These are phyloP conservation scores for Etheostoma cragini DNA, from an alignment of 2,113 vertebrate species.

Conservation along the genomic window DNA sequence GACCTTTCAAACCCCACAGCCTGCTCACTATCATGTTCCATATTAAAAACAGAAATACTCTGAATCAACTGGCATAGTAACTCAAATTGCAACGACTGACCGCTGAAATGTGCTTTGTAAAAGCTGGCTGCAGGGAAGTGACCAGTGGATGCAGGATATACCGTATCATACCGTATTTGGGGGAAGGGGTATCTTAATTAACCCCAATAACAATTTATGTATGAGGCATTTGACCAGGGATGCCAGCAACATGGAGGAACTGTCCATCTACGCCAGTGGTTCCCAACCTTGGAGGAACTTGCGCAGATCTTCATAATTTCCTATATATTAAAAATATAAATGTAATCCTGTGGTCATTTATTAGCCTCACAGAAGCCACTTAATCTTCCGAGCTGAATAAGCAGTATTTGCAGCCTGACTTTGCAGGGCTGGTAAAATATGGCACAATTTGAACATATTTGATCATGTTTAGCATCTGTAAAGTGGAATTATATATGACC, in stretches of 20 bases:
- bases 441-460: background rate
- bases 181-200: constrained; percentile 20
- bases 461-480: background rate
- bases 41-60: constrained; percentile 62
- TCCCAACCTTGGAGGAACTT: too few species aligned
- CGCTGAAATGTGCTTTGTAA: constrained; percentile 46
- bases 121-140: constrained; percentile 51
- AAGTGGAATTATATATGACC: background rate
- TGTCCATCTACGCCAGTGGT: too few species aligned
- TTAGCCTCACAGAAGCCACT: background rate
- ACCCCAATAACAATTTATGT: constrained; percentile 5
- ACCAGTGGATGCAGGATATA: background rate
- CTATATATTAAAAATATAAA: background rate
- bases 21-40: constrained; percentile 34
- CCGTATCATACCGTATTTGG: background rate
- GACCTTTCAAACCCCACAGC: constrained; percentile 23
- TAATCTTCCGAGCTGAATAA: background rate
- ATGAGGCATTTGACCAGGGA: background rate
- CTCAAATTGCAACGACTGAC: constrained; percentile 57
- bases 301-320: too few species aligned
- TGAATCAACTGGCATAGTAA: constrained; percentile 13
- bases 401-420: background rate
- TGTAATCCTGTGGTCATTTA: background rate
- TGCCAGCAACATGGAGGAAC: background rate
- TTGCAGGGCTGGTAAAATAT: background rate